Evolutionary conservation across 30 jellyfish, hydroid and myxozoan genomes (phyloP), one percentile per base, ranked within the genome.

Genomic region (Aurelia sp.): DNA sequence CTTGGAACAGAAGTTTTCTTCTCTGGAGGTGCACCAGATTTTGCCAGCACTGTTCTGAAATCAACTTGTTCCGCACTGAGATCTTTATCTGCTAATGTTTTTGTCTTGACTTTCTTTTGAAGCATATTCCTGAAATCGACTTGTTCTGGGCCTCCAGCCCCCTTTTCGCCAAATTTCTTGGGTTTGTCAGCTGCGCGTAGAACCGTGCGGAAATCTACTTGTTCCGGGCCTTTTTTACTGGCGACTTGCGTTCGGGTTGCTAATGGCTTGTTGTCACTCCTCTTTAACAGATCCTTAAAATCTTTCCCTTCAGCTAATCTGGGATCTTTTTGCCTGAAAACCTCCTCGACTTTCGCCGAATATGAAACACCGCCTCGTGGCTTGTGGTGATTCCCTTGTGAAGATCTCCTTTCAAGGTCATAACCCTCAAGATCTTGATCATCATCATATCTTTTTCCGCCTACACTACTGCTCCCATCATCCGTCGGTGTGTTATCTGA

Each of bases 21-120:
- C 55, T 71, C 91, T 4, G 91, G 76, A 35, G 90, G 66, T 0
- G 67, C 82, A 4, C 89, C 96, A 22, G 91, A 88, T 44, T 81
- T 78, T 66, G 80, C 85, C 30, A 94, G 81, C 23, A 94, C 97
- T 0, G 95, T 94, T 73, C 99, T 78, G 78, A 94, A 94, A 79
- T 94, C 99, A 41, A 94, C 99, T 62, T 94, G 99, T 40, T 93
- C 99, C 15, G 87, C 91, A 19, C 88, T 88, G 41, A 71, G 30
- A 11, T 84, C 99, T 53, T 85, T 89, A 53, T 94, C 94, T 40
- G 91, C 91, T 40, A 89, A 73, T 19, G 96, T 81, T 53, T 62
- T 62, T 50, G 94, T 71, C 53, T 92, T 84, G 4, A 86, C 99
- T 71, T 83, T 83, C 55, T 80, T 75, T 72, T 87, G 94, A 21